A percentile compares a stretch with the other conserved stretches of the same genome.
phyloP scores from a whole-genome alignment of 2,888 invertebrate species.

The Patella depressa region DNA sequence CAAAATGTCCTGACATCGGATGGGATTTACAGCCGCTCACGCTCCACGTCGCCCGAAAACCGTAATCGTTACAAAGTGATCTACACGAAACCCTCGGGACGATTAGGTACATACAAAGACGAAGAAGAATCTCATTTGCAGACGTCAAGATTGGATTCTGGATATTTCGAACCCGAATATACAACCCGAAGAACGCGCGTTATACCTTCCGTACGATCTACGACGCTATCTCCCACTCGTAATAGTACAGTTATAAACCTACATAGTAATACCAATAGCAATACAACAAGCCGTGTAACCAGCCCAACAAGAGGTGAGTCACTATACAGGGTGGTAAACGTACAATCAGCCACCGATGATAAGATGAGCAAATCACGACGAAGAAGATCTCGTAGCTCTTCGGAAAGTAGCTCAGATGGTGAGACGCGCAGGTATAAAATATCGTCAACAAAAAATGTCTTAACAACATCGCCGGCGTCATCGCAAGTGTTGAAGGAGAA shows the following conservation, averaged over 20 bases:
- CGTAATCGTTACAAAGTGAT: background rate
- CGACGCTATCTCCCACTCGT: slow-evolving; percentile 3
- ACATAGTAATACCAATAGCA: background rate
- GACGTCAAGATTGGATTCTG: slow-evolving; percentile 23
- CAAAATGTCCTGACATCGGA: background rate
- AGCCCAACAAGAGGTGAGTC: slow-evolving; percentile 13
- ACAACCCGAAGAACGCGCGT: background rate
- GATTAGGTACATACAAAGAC: background rate
- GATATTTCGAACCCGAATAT: slow-evolving; percentile 23
- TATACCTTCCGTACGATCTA: background rate
- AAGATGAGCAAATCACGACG: slow-evolving; percentile 13
- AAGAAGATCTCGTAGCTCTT: slow-evolving; percentile 13
- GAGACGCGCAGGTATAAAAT: slow-evolving; percentile 16
- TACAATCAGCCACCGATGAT: slow-evolving; percentile 13
- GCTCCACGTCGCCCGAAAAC: background rate
- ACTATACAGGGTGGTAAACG: slow-evolving; percentile 23
- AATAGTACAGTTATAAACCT: slow-evolving; percentile 21
- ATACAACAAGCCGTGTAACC: background rate
- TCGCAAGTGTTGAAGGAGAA: background rate
- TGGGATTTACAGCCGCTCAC: background rate
- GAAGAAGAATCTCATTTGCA: background rate
- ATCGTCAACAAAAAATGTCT: slow-evolving; percentile 12
- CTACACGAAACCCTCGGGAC: background rate
- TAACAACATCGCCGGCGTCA: background rate
- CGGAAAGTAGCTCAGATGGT: slow-evolving; percentile 15